Base-by-base conservation (phyloP, 2,797 vertebrate genomes). In the Pipistrellus pipistrellus region DNA sequence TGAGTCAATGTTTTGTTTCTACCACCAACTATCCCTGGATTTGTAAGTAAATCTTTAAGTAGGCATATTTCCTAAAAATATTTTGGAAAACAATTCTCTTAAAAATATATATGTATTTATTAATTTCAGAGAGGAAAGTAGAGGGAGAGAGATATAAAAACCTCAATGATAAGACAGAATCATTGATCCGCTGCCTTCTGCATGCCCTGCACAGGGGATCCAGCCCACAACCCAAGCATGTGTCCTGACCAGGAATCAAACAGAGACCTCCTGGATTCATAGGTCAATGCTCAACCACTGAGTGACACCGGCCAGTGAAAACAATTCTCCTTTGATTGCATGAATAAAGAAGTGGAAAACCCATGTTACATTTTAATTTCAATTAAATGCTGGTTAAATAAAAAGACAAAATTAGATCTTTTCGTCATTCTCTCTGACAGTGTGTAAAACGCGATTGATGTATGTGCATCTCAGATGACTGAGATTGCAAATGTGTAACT, bases 361-460 rank as follows among this genome's bases (percentile, higher is more conserved):
- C 72, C 13, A 27, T 41, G 38, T 62, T 89, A 72, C 86, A 73
- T 89, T 92, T 91, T 75, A 91, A 85, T 85, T 82, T 94, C 35
- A 96, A 75, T 46, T 73, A 38, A 82, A 88, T 30, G 6, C 4
- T 85, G 68, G 73, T 75, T 59, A 82, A 89, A 90, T 87, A 89
- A 81, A 76, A 84, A 77, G 81, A 88, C 12, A 73, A 93, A 94
- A 78, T 59, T 30, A 81, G 86, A 85, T 23, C 6, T 59, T 84
- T 89, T 38, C 10, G 21, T 93, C 73, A 77, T 93, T 77, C 68
- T 93, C 78, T 44, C 53, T 89, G 77, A 78, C 72, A 92, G 62
- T 5, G 0, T 57, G 27, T 72, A 23, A 89, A 84, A 88, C 11
- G 8, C 62, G 44, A 82, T 75, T 81, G 80, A 93, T 89, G 12